Base-by-base conservation (phyloP, 2,888 invertebrate genomes). In the Amphipoea lucens region DNA sequence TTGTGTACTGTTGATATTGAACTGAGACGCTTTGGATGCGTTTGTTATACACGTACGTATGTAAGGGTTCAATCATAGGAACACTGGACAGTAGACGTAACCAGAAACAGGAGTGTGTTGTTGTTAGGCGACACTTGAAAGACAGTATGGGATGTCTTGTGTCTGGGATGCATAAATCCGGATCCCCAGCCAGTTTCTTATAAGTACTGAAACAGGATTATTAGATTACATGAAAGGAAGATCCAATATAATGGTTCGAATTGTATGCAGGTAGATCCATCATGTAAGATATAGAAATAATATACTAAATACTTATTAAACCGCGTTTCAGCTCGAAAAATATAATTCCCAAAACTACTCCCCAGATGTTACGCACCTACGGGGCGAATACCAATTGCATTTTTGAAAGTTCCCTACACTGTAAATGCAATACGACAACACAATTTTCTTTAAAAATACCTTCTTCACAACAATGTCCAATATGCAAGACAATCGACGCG, bases 1-100 rank as follows among this genome's bases (percentile, higher is more conserved):
- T 82, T 87, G 88, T 89, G 85, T 88, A 88, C 90, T 91, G 91
- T 92, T 92, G 93, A 88, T 90, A 88, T 88, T 90, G 88, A 87
- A 84, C 88, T 83, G 89, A 90, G 89, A 90, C 86, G 88, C 78
- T 84, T 82, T 85, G 83, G 85, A 87, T 83, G 86, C 88, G 84
- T 85, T 82, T 78, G 78, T 87, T 77, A 73, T 86, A 74, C 75
- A 68, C 71, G 70, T 82, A 81, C 72, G 60, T 87, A 77, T 81
- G 79, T 80, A 81, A 79, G 65, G 45, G 68, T 70, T 51, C 79
- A 82, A 82, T 85, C 74, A 86, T 83, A 79, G 75, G 51, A 79
- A 79, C 71, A 73, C 73, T 74, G 75, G 87, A 76, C 76, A 73
- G 76, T 62, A 68, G 79, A 62, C 48, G 78, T 75, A 81, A 87